phyloP scores from a whole-genome alignment of 2,888 invertebrate genomes.

The Scaptomyza polygonia region DNA sequence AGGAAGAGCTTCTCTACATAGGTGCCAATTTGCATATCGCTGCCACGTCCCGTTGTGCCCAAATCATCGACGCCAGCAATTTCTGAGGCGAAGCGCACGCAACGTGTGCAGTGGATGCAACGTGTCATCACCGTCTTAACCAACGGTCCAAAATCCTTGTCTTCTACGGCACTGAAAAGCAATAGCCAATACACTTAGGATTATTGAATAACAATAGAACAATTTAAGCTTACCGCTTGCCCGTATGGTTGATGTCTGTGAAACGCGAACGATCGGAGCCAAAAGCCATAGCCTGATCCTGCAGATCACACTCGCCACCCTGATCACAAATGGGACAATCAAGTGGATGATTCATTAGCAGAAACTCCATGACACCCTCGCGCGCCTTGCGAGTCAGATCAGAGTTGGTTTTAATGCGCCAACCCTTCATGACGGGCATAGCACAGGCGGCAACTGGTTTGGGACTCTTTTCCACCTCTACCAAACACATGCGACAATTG shows the following conservation, averaged over 20 bases:
- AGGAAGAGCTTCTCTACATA: slow-evolving; percentile 99
- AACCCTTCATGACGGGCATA: slow-evolving; percentile 99
- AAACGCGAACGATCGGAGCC: slow-evolving; percentile 97
- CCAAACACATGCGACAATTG: slow-evolving; percentile 99
- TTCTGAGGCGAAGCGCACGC: slow-evolving; percentile 99
- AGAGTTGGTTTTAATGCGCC: slow-evolving; percentile 98
- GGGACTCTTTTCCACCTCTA: slow-evolving; percentile 99
- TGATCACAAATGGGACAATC: slow-evolving; percentile 99
- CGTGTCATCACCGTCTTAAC: slow-evolving; percentile 99
- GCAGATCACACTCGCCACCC: slow-evolving; percentile 95
- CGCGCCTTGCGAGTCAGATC: slow-evolving; percentile 92
- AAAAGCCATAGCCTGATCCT: slow-evolving; percentile 99
- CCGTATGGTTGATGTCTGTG: slow-evolving; percentile 94
- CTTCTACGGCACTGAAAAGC: slow-evolving; percentile 94
- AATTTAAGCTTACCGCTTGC: slow-evolving; percentile 89
- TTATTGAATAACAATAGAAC: too few relatives aligned
- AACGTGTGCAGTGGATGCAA: slow-evolving; percentile 99
- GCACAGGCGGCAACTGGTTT: slow-evolving; percentile 99
- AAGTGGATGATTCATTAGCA: slow-evolving; percentile 98
- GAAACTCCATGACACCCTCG: slow-evolving; percentile 98
- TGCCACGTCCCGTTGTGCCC: slow-evolving; percentile 96
- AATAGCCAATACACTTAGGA: neutral
- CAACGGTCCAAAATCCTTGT: slow-evolving; percentile 98
- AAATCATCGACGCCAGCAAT: slow-evolving; percentile 99
- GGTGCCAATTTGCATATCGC: slow-evolving; percentile 99